phyloP scores from a whole-genome alignment of 2,113 vertebrate species.

The Rattus norvegicus region GRCr8 NC_086037.1:47833501-47834000 shows the following conservation, averaged over 20 bases:
- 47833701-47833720: not conserved
- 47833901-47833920: not conserved
- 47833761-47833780: not conserved
- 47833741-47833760: not conserved
- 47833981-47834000: not conserved
- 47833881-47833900: constrained; percentile 22
- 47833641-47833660: not conserved
- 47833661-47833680: not conserved
- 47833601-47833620: not conserved
- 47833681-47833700: not conserved
- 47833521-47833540: constrained; percentile 34
- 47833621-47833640: not conserved
- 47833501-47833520: not conserved
- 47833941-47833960: not conserved
- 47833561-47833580: not conserved
- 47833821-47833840: not conserved
- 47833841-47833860: not conserved
- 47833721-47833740: not conserved
- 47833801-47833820: not conserved
- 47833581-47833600: not conserved
- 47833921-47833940: not conserved
- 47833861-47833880: not conserved
- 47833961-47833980: not conserved
- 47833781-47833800: not conserved
- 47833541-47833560: constrained; percentile 25